phyloP scores from a whole-genome alignment of 1,140 invertebrate species.

The Aphis craccivora region DNA sequence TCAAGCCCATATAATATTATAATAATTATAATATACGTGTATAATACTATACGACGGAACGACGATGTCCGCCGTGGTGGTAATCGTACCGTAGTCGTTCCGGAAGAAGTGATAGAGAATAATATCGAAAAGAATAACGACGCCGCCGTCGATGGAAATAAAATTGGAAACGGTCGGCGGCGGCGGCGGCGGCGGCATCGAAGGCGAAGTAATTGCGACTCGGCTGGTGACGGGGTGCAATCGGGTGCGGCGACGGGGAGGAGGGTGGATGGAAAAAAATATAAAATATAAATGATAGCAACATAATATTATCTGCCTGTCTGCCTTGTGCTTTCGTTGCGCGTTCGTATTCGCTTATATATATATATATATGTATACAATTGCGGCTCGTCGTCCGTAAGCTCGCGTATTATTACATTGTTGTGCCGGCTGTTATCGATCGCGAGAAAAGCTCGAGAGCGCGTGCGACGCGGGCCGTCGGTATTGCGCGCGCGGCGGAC shows the following conservation, averaged over 20 bases:
- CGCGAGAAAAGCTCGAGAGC: slow-evolving; percentile 49
- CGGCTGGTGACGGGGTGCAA: too few relatives aligned
- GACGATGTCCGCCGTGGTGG: neutral
- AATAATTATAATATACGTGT: neutral
- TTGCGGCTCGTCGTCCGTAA: slow-evolving; percentile 23
- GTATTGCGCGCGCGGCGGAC: slow-evolving; percentile 47
- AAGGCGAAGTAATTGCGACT: neutral
- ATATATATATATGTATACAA: slow-evolving; percentile 13
- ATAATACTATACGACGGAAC: neutral
- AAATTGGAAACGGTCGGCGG: neutral
- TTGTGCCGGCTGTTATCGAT: slow-evolving; percentile 57
- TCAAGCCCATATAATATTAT: neutral
- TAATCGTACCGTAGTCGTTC: neutral
- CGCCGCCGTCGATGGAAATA: neutral
- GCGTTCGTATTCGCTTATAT: neutral
- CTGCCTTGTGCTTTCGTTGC: neutral
- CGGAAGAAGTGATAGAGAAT: neutral
- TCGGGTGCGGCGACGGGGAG: neutral
- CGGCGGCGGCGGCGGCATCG: neutral
- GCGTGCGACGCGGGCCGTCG: slow-evolving; percentile 41
- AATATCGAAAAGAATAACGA: neutral
- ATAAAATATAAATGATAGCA: neutral
- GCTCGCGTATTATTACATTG: slow-evolving; percentile 37
- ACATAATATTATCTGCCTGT: neutral
- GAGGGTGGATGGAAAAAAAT: neutral